phyloP scores from a whole-genome alignment of 1,140 invertebrate species.

The Drosophila obscura region DNA sequence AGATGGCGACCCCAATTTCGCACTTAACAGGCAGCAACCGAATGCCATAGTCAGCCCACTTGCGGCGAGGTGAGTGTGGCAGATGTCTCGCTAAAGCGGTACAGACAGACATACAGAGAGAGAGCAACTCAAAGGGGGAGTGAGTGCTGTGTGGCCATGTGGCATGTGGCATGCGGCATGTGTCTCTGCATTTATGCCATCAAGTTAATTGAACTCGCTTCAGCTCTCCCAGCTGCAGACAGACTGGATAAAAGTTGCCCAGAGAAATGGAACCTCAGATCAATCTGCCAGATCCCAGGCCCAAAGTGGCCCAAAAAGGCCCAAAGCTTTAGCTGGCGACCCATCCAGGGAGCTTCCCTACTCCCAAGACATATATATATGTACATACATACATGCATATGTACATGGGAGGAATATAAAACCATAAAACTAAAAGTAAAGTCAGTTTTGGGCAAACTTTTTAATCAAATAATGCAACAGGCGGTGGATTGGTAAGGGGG shows the following conservation, averaged over 20 bases:
- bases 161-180: constrained; percentile 5
- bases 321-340: too few relatives aligned
- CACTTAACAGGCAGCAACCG: constrained; percentile 58
- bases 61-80: constrained; percentile 25
- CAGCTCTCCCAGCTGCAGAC: too few relatives aligned
- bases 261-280: constrained; percentile 16
- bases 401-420: neutral
- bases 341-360: too few relatives aligned
- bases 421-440: constrained; percentile 15
- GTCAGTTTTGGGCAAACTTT: constrained; percentile 40
- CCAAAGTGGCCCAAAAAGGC: too few relatives aligned
- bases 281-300: constrained; percentile 18
- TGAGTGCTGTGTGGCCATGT: constrained; percentile 1
- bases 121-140: neutral
- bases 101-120: neutral
- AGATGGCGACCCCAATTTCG: constrained; percentile 68
- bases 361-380: too few relatives aligned
- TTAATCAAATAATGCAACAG: constrained; percentile 59
- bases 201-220: constrained; percentile 52
- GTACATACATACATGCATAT: neutral
- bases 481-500: neutral
- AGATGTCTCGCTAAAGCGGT: constrained; percentile 35
- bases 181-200: constrained; percentile 40
- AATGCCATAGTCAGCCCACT: constrained; percentile 29
- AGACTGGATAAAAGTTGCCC: constrained; percentile 3